Conservation (phyloP, 53 echinoderm and acorn worm genomes). For the Actinopyga echinites region DNA sequence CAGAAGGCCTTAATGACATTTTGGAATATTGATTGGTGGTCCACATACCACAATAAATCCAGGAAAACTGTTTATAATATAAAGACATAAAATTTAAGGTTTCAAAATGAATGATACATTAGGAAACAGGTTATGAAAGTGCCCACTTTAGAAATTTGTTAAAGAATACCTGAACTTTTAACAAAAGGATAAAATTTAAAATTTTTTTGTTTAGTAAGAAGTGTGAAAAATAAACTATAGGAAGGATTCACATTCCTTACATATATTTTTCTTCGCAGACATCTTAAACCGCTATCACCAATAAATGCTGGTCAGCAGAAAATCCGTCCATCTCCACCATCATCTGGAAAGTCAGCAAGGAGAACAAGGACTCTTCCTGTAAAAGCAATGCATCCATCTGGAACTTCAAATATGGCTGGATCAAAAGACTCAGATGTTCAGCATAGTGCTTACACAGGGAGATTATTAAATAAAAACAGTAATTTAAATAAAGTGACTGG, state of each 20-base stretch:
- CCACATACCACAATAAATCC: too few species aligned
- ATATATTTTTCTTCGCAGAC: neutral
- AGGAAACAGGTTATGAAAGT: too few species aligned
- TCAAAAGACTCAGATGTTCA: neutral
- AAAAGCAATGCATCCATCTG: constrained; percentile 50
- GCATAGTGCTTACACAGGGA: neutral
- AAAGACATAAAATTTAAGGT: too few species aligned
- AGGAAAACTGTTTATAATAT: too few species aligned
- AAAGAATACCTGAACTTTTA: too few species aligned
- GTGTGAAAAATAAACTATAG: neutral
- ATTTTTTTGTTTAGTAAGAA: too few species aligned
- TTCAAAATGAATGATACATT: too few species aligned
- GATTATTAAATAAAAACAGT: neutral
- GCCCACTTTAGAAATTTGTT: too few species aligned
- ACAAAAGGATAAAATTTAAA: too few species aligned
- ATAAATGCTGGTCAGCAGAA: constrained; percentile 34
- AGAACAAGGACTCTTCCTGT: constrained; percentile 45
- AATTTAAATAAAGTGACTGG: neutral
- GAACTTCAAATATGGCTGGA: neutral
- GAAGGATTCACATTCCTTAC: neutral
- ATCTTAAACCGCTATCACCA: constrained; percentile 53
- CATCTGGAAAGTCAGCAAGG: constrained; percentile 29
- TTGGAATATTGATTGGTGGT: too few species aligned
- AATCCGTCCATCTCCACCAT: constrained; percentile 82
- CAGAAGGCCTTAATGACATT: too few species aligned